Base-by-base conservation (phyloP, 2,113 vertebrate genomes). In the Sander lucioperca region DNA sequence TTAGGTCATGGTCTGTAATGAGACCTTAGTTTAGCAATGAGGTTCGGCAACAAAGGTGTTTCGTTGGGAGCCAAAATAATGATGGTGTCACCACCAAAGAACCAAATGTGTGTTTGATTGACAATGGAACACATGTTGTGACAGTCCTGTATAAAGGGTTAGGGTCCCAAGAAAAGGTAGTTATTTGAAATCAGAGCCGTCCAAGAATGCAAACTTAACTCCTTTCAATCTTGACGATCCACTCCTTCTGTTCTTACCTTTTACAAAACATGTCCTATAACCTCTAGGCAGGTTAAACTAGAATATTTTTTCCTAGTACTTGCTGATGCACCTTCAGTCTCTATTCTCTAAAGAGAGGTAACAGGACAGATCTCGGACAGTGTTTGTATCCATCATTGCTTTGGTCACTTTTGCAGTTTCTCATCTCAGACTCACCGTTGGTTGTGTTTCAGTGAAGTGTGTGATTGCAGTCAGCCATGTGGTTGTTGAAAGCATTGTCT, bases 391-490 rank as follows among this genome's bases (percentile, higher is more conserved):
- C 72, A 30, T 80, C 69, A 47, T 50, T 23, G 77, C 65, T 47
- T 77, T 90, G 59, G 69, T 91, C 86, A 91, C 85, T 83, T 88
- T 87, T 79, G 74, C 86, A 74, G 84, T 88, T 87, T 77, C 77
- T 83, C 69, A 82, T 88, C 73, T 25, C 66, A 43, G 50, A 77
- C 74, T 83, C 64, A 18, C 19, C 9, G 30, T 79, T 91, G 83
- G 86, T 83, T 80, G 74, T 61, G 19, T 88, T 82, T 86, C 74
- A 75, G 64, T 86, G 75, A 84, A 63, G 74, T 87, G 83, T 87
- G 88, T 86, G 88, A 88, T 90, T 88, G 74, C 45, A 61, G 72
- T 67, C 74, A 10, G 59, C 64, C 48, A 36, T 57, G 57, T 70
- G 75, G 36, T 64, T 72, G 54, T 79, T 59, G 19, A 71, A 72